Conservation (phyloP, 2,888 invertebrate species). For the Theodoxus fluviatilis region DNA sequence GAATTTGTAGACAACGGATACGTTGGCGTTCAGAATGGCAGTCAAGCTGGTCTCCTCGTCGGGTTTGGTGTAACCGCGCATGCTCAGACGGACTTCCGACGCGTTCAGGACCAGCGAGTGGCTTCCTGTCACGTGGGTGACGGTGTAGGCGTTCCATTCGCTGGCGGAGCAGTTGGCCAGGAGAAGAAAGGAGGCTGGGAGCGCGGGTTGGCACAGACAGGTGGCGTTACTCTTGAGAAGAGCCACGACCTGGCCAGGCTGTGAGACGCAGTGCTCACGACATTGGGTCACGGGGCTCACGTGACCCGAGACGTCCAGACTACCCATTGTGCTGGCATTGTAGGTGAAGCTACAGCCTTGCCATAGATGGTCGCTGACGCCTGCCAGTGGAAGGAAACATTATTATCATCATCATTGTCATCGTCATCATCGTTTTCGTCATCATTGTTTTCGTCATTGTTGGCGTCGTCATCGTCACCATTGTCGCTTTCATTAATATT, state of each 20-base stretch:
- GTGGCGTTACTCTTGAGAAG: slow-evolving; percentile 26
- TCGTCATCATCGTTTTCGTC: too few species aligned
- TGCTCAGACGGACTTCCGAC: slow-evolving; percentile 34
- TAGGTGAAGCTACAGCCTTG: too few species aligned
- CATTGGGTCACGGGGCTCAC: slow-evolving; percentile 30
- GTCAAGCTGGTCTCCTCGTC: slow-evolving; percentile 49
- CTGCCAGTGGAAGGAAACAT: too few species aligned
- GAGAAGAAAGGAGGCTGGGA: slow-evolving; percentile 8
- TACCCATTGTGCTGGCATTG: too few species aligned
- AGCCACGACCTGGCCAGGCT: slow-evolving; percentile 29
- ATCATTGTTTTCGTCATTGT: too few species aligned
- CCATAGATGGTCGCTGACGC: too few species aligned
- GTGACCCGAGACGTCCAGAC: background rate
- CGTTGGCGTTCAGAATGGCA: slow-evolving; percentile 37
- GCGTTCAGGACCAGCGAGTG: slow-evolving; percentile 36
- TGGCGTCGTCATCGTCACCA: too few species aligned
- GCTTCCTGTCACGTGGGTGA: slow-evolving; percentile 31
- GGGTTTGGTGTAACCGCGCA: slow-evolving; percentile 51
- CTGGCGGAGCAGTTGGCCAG: slow-evolving; percentile 24
- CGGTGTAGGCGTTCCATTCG: slow-evolving; percentile 41
- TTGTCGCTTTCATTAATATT: too few species aligned
- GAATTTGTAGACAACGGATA: slow-evolving; percentile 41
- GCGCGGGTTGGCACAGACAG: slow-evolving; percentile 35
- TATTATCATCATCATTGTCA: too few species aligned
- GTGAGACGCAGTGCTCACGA: slow-evolving; percentile 34